These are phyloP conservation scores for Eubasilissa splendida DNA, from an alignment of 2,888 invertebrate genomes.

Conservation along the genomic window DNA sequence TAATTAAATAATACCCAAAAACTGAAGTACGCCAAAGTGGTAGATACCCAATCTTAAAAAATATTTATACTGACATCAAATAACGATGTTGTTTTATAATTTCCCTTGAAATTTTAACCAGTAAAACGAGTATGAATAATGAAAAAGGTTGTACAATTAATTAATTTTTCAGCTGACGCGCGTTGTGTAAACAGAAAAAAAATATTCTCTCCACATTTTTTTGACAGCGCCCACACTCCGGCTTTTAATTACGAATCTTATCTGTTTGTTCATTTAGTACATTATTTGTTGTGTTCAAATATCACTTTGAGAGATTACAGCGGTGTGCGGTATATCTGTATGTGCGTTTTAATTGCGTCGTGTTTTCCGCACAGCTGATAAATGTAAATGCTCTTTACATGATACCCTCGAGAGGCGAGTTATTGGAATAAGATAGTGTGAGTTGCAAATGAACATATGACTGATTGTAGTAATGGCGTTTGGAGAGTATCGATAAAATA, in stretches of 20 bases:
- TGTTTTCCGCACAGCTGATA: conserved; percentile 37
- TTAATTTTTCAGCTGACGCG: conserved; percentile 46
- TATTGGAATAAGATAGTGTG: conserved; percentile 45
- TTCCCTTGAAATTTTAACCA: conserved; percentile 8
- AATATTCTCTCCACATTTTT: conserved; percentile 23
- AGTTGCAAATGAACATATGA: conserved; percentile 47
- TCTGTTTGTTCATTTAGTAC: conserved; percentile 37
- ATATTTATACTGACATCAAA: conserved; percentile 21
- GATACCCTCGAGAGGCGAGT: conserved; percentile 33
- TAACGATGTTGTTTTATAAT: conserved; percentile 16
- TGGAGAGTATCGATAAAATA: conserved; percentile 30
- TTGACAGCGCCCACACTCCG: conserved; percentile 11
- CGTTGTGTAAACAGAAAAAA: conserved; percentile 31
- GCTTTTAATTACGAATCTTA: conserved; percentile 47
- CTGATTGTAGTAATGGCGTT: conserved; percentile 49
- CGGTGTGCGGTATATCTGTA: background rate
- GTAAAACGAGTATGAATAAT: conserved; percentile 41
- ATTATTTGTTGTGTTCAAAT: conserved; percentile 48
- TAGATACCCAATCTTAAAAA: background rate
- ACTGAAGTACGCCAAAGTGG: no score
- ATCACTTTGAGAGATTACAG: conserved; percentile 50
- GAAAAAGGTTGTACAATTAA: conserved; percentile 45
- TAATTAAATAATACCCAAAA: no score
- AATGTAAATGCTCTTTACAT: conserved; percentile 40
- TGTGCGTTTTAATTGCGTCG: conserved; percentile 26